A percentile compares a stretch with the other conserved stretches of the same genome.
Evolutionary conservation across 1,140 invertebrate species (phyloP).

Genomic region (Ceratina australensis): DNA sequence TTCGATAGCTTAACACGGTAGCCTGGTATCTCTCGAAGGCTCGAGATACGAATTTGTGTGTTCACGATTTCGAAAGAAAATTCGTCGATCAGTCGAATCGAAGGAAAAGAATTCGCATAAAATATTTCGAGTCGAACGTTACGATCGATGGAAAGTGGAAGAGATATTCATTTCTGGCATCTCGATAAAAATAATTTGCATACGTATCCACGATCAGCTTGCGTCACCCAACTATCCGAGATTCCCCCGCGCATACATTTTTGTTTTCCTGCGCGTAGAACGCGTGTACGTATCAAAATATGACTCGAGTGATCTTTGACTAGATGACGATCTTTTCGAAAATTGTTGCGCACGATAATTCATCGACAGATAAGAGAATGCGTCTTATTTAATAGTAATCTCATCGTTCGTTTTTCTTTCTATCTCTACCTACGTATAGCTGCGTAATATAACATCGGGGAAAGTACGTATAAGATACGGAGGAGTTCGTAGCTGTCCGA

Average conservation of each 20-base stretch:
- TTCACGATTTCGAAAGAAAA: no score
- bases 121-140: no score
- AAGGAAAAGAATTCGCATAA: no score
- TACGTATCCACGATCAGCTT: constrained; percentile 19
- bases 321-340: constrained; percentile 50
- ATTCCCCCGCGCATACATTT: constrained; percentile 27
- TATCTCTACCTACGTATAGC: constrained; percentile 30
- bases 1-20: constrained; percentile 37
- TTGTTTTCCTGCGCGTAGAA: background rate
- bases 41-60: background rate
- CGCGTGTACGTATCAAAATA: constrained; percentile 20
- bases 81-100: no score
- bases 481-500: constrained; percentile 39
- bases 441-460: constrained; percentile 41
- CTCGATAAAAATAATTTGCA: background rate
- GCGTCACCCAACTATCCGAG: constrained; percentile 39
- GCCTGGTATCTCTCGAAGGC: constrained; percentile 7
- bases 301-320: constrained; percentile 41
- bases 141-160: no score
- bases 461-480: constrained; percentile 28
- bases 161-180: no score
- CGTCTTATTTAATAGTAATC: constrained; percentile 46
- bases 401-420: constrained; percentile 29
- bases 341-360: constrained; percentile 38
- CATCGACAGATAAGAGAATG: constrained; percentile 30